These are phyloP conservation scores for Himalopsyche anomala DNA, from an alignment of 2,888 invertebrate genomes.

Conservation along the genomic window DNA sequence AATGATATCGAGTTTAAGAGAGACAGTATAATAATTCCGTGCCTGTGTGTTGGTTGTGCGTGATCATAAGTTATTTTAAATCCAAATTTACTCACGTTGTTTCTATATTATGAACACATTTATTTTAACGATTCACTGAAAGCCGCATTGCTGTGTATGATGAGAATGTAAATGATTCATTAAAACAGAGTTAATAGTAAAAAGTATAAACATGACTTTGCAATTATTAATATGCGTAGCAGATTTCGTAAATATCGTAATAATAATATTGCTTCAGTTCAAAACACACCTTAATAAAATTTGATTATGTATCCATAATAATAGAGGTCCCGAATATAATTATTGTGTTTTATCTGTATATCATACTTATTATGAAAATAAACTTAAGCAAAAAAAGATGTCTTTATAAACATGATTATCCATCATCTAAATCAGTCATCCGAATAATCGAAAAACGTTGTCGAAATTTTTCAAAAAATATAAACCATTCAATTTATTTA, in stretches of 20 bases:
- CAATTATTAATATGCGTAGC: constrained; percentile 25
- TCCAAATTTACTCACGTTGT: constrained; percentile 10
- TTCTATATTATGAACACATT: constrained; percentile 16
- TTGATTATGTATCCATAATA: too few species aligned
- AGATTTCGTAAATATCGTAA: constrained; percentile 22
- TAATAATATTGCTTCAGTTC: neutral
- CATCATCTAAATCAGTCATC: too few species aligned
- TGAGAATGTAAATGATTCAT: constrained; percentile 1
- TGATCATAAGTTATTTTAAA: constrained; percentile 20
- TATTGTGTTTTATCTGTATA: too few species aligned
- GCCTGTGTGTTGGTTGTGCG: neutral
- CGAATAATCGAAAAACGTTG: too few species aligned
- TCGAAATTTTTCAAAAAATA: too few species aligned
- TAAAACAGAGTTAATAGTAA: constrained; percentile 30
- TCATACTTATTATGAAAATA: too few species aligned
- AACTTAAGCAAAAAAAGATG: too few species aligned
- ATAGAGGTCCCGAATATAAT: too few species aligned
- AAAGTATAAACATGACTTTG: constrained; percentile 34
- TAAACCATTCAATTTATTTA: too few species aligned
- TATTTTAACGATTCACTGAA: constrained; percentile 19
- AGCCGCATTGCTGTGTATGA: constrained; percentile 10
- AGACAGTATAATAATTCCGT: neutral
- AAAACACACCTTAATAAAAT: neutral
- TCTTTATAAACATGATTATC: too few species aligned
- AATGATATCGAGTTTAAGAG: too few species aligned